Evolutionary conservation across 2,888 invertebrate species (phyloP).

Genomic region (Phlogophora meticulosa): DNA sequence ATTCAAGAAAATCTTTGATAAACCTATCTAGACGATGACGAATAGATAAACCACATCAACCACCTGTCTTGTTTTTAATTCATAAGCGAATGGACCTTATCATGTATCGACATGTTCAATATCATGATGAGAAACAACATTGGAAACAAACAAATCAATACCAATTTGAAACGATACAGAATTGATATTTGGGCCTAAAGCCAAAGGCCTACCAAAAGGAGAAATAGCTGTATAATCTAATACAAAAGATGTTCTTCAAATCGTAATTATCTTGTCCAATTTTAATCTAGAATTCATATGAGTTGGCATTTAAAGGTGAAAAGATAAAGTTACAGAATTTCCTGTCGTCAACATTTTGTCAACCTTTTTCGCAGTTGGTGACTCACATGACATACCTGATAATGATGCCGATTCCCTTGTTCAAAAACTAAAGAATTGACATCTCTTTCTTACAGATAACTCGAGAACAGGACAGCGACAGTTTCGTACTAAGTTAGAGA

Average conservation of each 20-base stretch:
- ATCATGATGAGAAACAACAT: slow-evolving; percentile 3
- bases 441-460: too few relatives aligned
- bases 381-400: too few relatives aligned
- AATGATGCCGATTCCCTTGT: too few relatives aligned
- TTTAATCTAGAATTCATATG: background rate
- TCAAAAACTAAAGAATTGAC: too few relatives aligned
- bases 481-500: too few relatives aligned
- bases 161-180: background rate
- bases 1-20: slow-evolving; percentile 15
- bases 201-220: background rate
- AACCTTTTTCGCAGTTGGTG: too few relatives aligned
- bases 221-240: too few relatives aligned
- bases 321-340: background rate
- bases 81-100: background rate
- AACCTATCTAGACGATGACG: slow-evolving; percentile 8
- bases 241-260: too few relatives aligned
- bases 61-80: slow-evolving; percentile 4
- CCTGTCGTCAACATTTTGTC: background rate
- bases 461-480: too few relatives aligned
- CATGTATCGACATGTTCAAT: slow-evolving; percentile 14
- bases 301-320: background rate
- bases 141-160: background rate
- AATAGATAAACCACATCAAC: slow-evolving; percentile 7
- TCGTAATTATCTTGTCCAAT: too few relatives aligned
- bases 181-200: background rate